A percentile compares a stretch with the other conserved stretches of the same genome.
Conservation (phyloP, 2,888 invertebrate species). For the Diplazon laetatorius region DNA sequence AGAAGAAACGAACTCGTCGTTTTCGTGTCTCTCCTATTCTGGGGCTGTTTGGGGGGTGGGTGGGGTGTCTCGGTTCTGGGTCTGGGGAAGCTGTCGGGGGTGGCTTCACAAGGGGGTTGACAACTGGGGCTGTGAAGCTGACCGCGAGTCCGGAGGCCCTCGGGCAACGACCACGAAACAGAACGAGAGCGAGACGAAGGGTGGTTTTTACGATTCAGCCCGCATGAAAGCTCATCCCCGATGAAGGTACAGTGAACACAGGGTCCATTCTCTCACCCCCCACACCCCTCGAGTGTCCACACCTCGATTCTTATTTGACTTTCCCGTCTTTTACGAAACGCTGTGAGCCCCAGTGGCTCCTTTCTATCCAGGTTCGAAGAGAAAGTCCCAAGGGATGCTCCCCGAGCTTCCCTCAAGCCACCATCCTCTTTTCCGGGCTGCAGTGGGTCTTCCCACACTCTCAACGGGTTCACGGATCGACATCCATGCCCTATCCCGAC, state of each 20-base stretch:
- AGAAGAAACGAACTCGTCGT: constrained; percentile 76
- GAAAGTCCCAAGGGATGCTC: constrained; percentile 38
- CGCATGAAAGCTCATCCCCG: constrained; percentile 71
- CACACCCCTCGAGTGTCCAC: too few species aligned
- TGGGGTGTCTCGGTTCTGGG: constrained; percentile 62
- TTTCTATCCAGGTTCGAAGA: constrained; percentile 38
- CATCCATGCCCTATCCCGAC: constrained; percentile 9
- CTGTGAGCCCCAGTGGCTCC: constrained; percentile 35
- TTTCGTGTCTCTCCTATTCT: constrained; percentile 65
- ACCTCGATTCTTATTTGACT: constrained; percentile 64
- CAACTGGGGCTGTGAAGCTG: too few species aligned
- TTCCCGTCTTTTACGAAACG: constrained; percentile 46
- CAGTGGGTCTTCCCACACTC: neutral
- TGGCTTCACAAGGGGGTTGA: too few species aligned
- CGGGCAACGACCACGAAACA: constrained; percentile 75
- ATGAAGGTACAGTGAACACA: neutral
- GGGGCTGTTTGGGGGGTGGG: too few species aligned
- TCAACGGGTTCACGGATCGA: neutral
- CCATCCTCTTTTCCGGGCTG: constrained; percentile 15
- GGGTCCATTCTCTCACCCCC: constrained; percentile 26
- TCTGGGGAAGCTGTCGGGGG: too few species aligned
- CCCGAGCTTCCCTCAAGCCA: constrained; percentile 36
- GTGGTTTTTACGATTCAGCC: constrained; percentile 78
- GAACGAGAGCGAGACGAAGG: constrained; percentile 35
- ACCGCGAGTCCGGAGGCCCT: constrained; percentile 39